phyloP scores from a whole-genome alignment of 1,140 invertebrate species.

The Augochlora pura region DNA sequence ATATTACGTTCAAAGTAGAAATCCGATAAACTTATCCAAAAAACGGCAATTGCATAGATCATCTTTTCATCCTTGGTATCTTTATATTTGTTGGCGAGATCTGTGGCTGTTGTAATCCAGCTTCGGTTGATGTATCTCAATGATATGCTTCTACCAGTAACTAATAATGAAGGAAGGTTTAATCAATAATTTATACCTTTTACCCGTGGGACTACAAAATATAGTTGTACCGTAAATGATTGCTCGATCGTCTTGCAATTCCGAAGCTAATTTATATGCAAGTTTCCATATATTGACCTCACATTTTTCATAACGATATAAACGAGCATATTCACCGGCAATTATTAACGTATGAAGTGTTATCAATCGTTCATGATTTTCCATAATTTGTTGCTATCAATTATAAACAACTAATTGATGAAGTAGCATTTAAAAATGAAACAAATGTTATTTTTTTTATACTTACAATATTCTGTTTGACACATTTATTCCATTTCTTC shows the following conservation, averaged over 20 bases:
- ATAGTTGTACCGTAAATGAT: constrained; percentile 64
- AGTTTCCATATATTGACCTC: constrained; percentile 68
- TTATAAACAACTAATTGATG: constrained; percentile 13
- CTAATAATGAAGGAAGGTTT: constrained; percentile 50
- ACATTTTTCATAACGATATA: constrained; percentile 64
- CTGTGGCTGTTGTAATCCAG: constrained; percentile 68
- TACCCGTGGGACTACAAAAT: background rate
- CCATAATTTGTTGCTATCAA: constrained; percentile 51
- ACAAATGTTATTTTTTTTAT: background rate
- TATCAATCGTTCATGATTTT: constrained; percentile 56
- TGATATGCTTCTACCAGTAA: constrained; percentile 68
- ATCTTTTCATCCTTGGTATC: constrained; percentile 55
- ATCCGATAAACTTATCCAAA: constrained; percentile 72
- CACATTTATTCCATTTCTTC: constrained; percentile 65
- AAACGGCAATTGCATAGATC: constrained; percentile 58
- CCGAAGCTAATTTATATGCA: constrained; percentile 61
- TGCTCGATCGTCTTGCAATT: constrained; percentile 53
- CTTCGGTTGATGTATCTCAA: constrained; percentile 63
- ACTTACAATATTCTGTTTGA: constrained; percentile 65
- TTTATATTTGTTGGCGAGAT: constrained; percentile 51
- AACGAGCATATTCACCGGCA: constrained; percentile 68
- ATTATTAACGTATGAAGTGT: constrained; percentile 62
- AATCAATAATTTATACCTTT: background rate
- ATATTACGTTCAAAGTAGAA: constrained; percentile 72
- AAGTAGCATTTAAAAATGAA: constrained; percentile 7